Conservation (phyloP, 2,113 vertebrate species). For the Bungarus multicinctus region DNA sequence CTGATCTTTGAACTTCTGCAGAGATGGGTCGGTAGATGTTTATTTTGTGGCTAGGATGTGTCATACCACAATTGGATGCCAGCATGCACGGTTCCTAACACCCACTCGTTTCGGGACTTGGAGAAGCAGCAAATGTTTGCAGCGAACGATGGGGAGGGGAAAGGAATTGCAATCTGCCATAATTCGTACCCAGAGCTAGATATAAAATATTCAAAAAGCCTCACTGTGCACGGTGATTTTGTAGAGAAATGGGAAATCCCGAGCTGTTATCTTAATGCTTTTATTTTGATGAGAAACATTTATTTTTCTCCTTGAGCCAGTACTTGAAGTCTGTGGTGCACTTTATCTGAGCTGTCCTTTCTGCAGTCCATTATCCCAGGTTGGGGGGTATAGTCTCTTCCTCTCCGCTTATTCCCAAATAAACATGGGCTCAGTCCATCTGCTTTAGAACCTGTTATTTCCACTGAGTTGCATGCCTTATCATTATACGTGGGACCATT, state of each 20-base stretch:
- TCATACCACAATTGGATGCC: neutral
- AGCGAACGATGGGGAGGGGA: neutral
- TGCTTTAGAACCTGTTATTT: neutral
- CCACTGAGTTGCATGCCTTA: neutral
- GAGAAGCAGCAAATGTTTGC: neutral
- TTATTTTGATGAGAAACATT: neutral
- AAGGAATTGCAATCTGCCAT: neutral
- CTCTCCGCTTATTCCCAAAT: too few relatives aligned
- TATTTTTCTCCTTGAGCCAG: neutral
- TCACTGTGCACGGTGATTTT: neutral
- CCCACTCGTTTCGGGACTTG: neutral
- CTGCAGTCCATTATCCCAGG: too few relatives aligned
- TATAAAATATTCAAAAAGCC: neutral
- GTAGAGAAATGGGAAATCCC: neutral
- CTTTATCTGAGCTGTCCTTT: neutral
- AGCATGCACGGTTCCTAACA: neutral
- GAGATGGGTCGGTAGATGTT: neutral
- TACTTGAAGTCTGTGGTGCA: neutral
- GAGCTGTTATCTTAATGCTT: neutral
- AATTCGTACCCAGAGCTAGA: neutral
- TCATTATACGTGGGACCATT: too few relatives aligned
- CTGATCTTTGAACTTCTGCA: neutral
- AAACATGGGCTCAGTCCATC: neutral
- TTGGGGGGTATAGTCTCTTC: neutral
- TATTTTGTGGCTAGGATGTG: neutral